These are phyloP conservation scores for Drosophila ambigua DNA, from an alignment of 1,140 invertebrate species.

Conservation along the genomic window DNA sequence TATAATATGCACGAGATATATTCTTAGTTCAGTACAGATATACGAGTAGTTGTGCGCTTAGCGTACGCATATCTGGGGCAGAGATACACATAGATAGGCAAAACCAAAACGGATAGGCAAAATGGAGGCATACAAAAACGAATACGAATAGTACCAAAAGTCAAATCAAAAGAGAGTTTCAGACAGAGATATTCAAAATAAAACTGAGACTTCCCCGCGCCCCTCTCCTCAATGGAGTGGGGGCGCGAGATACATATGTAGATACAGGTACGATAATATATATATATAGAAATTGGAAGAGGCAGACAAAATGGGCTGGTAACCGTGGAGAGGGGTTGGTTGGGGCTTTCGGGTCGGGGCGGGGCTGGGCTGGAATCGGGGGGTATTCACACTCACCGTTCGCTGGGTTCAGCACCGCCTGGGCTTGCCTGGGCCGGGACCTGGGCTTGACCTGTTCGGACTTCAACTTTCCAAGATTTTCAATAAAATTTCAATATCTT, in stretches of 20 bases:
- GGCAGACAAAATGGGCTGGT: neutral
- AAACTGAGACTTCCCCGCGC: conserved; percentile 5
- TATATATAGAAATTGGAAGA: conserved; percentile 1
- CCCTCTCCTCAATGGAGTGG: no score
- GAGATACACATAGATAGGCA: conserved; percentile 15
- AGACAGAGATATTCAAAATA: conserved; percentile 3
- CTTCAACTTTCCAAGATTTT: conserved; percentile 53
- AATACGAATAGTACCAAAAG: conserved; percentile 26
- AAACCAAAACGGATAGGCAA: conserved; percentile 43
- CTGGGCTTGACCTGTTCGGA: conserved; percentile 45
- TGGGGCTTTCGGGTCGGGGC: neutral
- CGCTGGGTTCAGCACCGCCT: conserved; percentile 30
- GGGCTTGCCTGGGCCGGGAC: conserved; percentile 32
- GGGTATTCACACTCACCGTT: conserved; percentile 38
- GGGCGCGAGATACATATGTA: conserved; percentile 6
- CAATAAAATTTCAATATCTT: conserved; percentile 24
- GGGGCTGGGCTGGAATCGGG: conserved; percentile 1
- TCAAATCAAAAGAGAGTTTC: conserved; percentile 23
- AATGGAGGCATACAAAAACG: conserved; percentile 33
- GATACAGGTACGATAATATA: neutral
- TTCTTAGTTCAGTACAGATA: neutral
- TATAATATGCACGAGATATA: neutral
- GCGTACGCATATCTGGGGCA: no score
- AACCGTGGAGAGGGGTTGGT: neutral
- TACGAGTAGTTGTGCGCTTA: no score